phyloP scores from a whole-genome alignment of 2,888 invertebrate genomes.

The Megalurothrips usitatus region DNA sequence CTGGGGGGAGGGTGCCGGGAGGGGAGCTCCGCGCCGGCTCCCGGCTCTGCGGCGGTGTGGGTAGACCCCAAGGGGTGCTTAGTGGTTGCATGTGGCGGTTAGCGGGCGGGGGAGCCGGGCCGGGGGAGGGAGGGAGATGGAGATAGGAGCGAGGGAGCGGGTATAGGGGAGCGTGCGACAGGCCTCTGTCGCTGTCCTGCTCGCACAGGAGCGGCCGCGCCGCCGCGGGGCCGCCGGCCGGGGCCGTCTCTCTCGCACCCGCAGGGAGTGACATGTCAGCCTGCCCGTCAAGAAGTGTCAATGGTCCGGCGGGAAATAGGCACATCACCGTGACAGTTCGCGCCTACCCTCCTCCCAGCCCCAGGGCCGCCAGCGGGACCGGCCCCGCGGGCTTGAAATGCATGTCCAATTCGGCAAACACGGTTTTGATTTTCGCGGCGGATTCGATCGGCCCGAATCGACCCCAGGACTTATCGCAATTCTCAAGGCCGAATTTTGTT shows the following conservation, averaged over 20 bases:
- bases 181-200: neutral
- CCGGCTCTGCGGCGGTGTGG: neutral
- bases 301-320: neutral
- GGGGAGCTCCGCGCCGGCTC: neutral
- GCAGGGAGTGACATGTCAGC: neutral
- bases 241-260: neutral
- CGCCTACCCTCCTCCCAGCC: neutral
- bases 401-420: neutral
- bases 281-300: conserved; percentile 4
- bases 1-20: neutral
- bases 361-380: neutral
- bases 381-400: neutral
- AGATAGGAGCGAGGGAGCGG: neutral
- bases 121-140: neutral
- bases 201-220: too few species aligned
- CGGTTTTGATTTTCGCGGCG: neutral
- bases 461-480: too few species aligned
- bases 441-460: neutral
- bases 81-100: conserved; percentile 24
- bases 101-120: neutral
- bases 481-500: too few species aligned
- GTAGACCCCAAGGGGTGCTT: conserved; percentile 15
- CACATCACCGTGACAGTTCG: neutral
- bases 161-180: neutral
- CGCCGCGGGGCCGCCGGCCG: too few species aligned